Percentiles rank a stretch among this genome's conserved stretches.
Evolutionary conservation across 1,140 invertebrate species (phyloP).

Genomic region (Lithobius niger): DNA sequence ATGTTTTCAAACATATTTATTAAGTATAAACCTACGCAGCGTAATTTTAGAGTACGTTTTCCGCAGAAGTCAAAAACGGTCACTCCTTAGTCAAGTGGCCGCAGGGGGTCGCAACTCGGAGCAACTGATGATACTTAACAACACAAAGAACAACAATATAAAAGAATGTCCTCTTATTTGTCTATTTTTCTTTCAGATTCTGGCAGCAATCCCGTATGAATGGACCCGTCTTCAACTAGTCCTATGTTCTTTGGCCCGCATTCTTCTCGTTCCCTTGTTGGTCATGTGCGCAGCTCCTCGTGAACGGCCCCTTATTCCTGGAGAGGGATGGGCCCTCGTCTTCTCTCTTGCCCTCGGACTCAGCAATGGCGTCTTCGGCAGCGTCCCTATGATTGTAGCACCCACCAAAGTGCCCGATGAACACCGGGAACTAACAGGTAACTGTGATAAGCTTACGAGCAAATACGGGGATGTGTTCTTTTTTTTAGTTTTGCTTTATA

Average conservation of each 20-base stretch:
- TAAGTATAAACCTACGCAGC: too few relatives aligned
- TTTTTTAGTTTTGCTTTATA: too few relatives aligned
- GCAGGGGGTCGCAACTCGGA: too few relatives aligned
- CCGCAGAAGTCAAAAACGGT: too few relatives aligned
- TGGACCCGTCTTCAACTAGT: conserved; percentile 62
- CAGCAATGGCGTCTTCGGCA: conserved; percentile 73
- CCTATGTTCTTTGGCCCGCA: conserved; percentile 48
- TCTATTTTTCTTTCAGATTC: conserved; percentile 52
- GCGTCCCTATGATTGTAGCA: conserved; percentile 79
- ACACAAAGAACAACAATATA: too few relatives aligned
- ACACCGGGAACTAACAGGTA: conserved; percentile 57
- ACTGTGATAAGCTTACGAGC: too few relatives aligned
- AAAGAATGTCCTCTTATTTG: too few relatives aligned
- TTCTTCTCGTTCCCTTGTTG: conserved; percentile 63
- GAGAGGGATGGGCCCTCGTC: conserved; percentile 48
- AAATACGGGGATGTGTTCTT: too few relatives aligned
- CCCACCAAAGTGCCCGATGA: conserved; percentile 62
- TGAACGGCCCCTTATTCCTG: conserved; percentile 50
- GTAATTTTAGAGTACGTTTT: too few relatives aligned
- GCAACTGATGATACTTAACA: too few relatives aligned
- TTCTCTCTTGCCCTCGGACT: conserved; percentile 58
- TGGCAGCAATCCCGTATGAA: conserved; percentile 62
- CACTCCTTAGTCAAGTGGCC: too few relatives aligned
- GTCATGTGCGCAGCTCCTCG: conserved; percentile 63
- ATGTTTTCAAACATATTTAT: too few relatives aligned